Base-by-base conservation (phyloP, 1,140 invertebrate genomes). In the Eupeodes corollae region DNA sequence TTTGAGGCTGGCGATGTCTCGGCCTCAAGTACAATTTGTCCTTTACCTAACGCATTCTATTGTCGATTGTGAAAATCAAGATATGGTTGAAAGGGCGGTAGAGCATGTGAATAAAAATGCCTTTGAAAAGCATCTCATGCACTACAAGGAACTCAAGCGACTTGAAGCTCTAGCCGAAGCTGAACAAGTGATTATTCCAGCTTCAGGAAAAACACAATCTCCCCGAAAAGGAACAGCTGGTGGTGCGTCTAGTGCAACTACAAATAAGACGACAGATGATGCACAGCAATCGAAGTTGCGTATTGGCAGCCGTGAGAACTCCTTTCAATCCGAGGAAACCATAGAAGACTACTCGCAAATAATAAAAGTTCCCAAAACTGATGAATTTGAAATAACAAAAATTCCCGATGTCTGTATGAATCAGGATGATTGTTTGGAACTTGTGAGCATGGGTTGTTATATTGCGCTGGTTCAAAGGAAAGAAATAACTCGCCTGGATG, bases 1-100 rank as follows among this genome's bases (percentile, higher is more conserved):
- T 1, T 61, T 83, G 12, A 73, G 74, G 52, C 73, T 76, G 50
- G 73, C 79, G 0, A 74, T 83, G 74, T 82, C 80, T 3, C 76
- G 80, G 46, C 80, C 82, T 1, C 81, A 83, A 61, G 77, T 83
- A 12, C 82, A 84, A 56, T 70, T 82, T 53, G 74, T 83, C 13
- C 58, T 84, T 15, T 84, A 83, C 48, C 80, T 82, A 57, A 83
- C 80, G 0, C 80, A 83, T 63, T 83, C 80, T 1, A 75, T 79
- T 37, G 64, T 82, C n/a, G 73, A 72, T 33, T 73, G 75, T 2
- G 82, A 84, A 61, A 84, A 83, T 55, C 69, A 72, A 33, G 73
- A 74, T 32, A 80, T 83, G 73, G 75, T 82, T 16, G 67, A 71
- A 5, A 64, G 73, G 47, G 74, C 77, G 0, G 59, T 83, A 2